Evolutionary conservation across 1,140 invertebrate genomes (phyloP), one percentile per base, ranked within the genome.

Genomic region (Drosophila sp.): DNA sequence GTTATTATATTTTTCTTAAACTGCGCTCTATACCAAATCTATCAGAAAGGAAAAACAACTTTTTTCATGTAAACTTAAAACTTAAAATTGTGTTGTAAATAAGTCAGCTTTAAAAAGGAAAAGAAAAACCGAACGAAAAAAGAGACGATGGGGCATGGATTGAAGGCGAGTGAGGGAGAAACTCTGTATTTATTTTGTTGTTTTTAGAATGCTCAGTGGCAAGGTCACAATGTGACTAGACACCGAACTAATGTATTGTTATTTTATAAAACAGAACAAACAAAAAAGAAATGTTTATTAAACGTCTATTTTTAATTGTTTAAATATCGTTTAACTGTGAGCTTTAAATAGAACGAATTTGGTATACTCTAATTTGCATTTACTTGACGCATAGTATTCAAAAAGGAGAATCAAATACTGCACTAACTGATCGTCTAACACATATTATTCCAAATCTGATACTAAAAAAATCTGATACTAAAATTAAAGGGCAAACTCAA

Each of bases 21-120:
- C 80, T 89, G 80, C 70, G 84, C 84, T 87, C 84, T 89, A 87
- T 87, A 87, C 84, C 84, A 87, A 87, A 87, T 87, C 84, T 87
- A 89, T 87, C 84, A 89, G 67, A 76, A 50, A 50, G 27, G 23
- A 50, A 25, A 50, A 50, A 10, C 44, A 80, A 87, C 50, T 71
- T 87, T 83, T 86, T 76, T 75, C 64, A 84, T 72, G 10, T 38
- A 11, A 38, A 70, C 80, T 66, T 72, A 70, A 76, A 66, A 73
- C 44, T 77, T 72, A 27, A 50, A 63, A 29, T 63, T 33, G 41
- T 62, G 44, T 77, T 87, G 82, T 87, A 87, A 69, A 87, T 87
- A 86, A 83, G 62, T 76, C 78, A 87, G 83, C 83, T 86, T 87
- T 86, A 86, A 86, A n/a, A 35, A 33, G 35, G 8, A 33, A 17